Conservation (phyloP, 2,888 invertebrate genomes). For the Sinotaia quadrata region DNA sequence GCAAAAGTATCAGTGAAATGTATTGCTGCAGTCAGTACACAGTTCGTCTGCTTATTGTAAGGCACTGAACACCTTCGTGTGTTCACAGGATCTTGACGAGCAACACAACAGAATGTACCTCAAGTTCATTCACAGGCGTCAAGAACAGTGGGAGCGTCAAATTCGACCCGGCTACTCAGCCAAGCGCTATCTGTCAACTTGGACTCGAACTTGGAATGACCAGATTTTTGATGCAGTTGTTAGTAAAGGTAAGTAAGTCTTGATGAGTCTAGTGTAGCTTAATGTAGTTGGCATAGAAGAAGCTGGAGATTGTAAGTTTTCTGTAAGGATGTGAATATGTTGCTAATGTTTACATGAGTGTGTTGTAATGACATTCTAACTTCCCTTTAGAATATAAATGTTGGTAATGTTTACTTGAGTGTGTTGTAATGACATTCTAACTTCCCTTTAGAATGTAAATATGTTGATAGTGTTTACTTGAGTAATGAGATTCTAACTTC, state of each 20-base stretch:
- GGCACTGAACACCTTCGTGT: too few relatives aligned
- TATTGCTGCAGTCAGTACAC: too few relatives aligned
- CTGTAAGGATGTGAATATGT: neutral
- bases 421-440: too few relatives aligned
- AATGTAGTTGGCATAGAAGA: neutral
- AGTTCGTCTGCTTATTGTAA: too few relatives aligned
- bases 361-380: too few relatives aligned
- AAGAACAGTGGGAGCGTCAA: slow-evolving; percentile 56
- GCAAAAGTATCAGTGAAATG: too few relatives aligned
- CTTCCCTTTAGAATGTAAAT: too few relatives aligned
- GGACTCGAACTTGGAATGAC: slow-evolving; percentile 69
- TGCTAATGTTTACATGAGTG: too few relatives aligned
- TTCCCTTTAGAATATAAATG: too few relatives aligned
- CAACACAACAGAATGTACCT: slow-evolving; percentile 51
- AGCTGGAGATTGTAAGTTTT: neutral
- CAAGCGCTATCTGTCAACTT: slow-evolving; percentile 68
- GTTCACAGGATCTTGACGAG: slow-evolving; percentile 37
- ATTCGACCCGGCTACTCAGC: slow-evolving; percentile 72
- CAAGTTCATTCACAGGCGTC: slow-evolving; percentile 52
- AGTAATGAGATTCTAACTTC: too few relatives aligned
- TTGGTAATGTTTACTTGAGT: too few relatives aligned
- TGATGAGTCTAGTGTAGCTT: neutral
- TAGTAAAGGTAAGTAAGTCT: slow-evolving; percentile 59
- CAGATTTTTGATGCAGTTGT: slow-evolving; percentile 64
- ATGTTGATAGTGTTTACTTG: too few relatives aligned